A percentile compares a stretch with the other conserved stretches of the same genome.
phyloP scores from a whole-genome alignment of 1,140 invertebrate species.

The Pachypeltis micranthus region DNA sequence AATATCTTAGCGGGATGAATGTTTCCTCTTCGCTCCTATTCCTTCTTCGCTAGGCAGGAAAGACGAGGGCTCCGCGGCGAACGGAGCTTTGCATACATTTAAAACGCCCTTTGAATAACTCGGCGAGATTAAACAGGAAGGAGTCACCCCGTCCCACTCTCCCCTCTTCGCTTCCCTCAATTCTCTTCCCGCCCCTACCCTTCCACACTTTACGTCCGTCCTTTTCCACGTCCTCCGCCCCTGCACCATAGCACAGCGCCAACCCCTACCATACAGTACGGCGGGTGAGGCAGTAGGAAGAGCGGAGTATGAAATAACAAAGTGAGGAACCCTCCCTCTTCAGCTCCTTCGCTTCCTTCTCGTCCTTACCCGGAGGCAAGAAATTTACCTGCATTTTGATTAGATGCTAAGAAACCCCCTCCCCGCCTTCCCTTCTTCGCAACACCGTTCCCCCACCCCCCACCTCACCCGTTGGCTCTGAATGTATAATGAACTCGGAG shows the following conservation, averaged over 20 bases:
- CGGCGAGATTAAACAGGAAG: constrained; percentile 21
- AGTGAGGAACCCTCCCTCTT: constrained; percentile 2
- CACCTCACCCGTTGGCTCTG: constrained; percentile 8
- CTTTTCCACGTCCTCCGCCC: too few relatives aligned
- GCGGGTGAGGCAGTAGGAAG: neutral
- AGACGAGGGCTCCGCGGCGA: neutral
- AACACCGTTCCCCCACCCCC: neutral
- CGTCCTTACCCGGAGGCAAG: constrained; percentile 16
- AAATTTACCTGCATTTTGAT: constrained; percentile 24
- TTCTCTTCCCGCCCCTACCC: too few relatives aligned
- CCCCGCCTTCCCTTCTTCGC: neutral
- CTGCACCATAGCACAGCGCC: too few relatives aligned
- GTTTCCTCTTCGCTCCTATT: too few relatives aligned
- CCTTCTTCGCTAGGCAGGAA: neutral
- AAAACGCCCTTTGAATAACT: constrained; percentile 24
- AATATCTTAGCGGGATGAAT: too few relatives aligned
- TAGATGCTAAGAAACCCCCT: constrained; percentile 22
- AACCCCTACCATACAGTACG: too few relatives aligned
- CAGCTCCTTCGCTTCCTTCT: constrained; percentile 3
- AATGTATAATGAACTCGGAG: constrained; percentile 23
- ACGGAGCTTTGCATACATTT: constrained; percentile 21
- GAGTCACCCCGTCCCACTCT: neutral
- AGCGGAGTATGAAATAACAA: constrained; percentile 21
- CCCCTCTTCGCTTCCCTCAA: neutral
- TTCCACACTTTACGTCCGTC: too few relatives aligned